Conservation (phyloP, 2,888 invertebrate genomes). For the Alviniconcha strummeri region DNA sequence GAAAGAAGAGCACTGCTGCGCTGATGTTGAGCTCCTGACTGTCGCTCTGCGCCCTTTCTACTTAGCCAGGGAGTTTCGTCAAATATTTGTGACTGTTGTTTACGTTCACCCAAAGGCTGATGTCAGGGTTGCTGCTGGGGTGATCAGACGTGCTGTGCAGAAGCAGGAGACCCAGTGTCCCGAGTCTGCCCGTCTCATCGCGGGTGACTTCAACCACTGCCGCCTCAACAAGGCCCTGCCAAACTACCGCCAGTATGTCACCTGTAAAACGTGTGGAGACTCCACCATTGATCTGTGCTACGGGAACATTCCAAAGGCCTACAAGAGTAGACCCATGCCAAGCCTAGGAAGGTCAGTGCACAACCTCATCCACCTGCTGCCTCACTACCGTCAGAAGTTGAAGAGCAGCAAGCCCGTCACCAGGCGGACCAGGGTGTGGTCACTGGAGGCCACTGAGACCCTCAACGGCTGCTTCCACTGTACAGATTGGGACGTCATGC, state of each 20-base stretch:
- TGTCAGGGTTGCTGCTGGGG: not conserved
- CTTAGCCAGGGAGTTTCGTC: not conserved
- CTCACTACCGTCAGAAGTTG: not conserved
- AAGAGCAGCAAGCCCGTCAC: not conserved
- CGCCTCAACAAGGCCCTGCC: not conserved
- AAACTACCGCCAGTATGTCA: not conserved
- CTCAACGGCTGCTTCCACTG: not conserved
- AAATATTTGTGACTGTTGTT: not conserved
- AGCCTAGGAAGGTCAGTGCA: not conserved
- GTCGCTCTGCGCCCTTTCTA: not conserved
- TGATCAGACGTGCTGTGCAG: not conserved
- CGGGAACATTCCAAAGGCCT: not conserved
- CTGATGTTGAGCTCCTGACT: not conserved
- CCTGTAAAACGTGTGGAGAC: not conserved
- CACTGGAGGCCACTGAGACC: not conserved
- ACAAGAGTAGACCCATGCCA: not conserved
- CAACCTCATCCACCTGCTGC: not conserved
- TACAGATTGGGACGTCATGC: not conserved
- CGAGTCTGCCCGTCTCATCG: not conserved
- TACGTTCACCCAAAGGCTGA: not conserved
- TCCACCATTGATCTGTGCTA: not conserved
- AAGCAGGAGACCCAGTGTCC: not conserved
- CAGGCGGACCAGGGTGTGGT: not conserved
- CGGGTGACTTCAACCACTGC: slow-evolving; percentile 9
- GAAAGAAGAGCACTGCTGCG: not conserved